Evolutionary conservation across 2,888 invertebrate genomes (phyloP).

Genomic region (Pristionchus fissidentatus): DNA sequence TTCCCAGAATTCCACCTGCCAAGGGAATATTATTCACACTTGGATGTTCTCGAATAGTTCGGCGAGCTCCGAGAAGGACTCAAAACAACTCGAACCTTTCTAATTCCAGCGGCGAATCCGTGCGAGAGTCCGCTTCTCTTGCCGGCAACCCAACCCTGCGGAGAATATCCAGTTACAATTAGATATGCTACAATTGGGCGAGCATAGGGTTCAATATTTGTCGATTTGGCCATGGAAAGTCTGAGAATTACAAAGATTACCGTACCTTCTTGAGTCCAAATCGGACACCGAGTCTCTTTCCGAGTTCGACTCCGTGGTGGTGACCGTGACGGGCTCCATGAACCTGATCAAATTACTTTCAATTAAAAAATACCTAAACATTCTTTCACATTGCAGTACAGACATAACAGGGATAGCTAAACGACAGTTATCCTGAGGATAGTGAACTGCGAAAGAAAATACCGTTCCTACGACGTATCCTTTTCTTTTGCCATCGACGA

Average conservation of each 20-base stretch:
- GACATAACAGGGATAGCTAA: no score
- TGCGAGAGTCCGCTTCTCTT: constrained; percentile 8
- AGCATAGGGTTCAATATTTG: not conserved
- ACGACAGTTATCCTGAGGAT: no score
- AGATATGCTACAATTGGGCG: not conserved
- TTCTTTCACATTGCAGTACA: no score
- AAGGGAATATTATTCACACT: no score
- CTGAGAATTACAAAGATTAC: not conserved
- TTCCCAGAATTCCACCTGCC: no score
- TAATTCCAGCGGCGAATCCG: not conserved
- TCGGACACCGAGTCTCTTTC: not conserved
- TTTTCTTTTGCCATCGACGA: constrained; percentile 25
- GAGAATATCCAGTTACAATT: not conserved
- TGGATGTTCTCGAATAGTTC: not conserved
- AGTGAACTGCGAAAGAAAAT: not conserved
- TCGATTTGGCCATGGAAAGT: not conserved
- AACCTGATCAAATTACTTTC: not conserved
- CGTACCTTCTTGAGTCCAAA: constrained; percentile 20
- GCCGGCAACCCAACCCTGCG: not conserved
- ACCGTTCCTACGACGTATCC: constrained; percentile 10
- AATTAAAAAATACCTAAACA: no score
- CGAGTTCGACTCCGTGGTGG: not conserved
- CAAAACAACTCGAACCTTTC: not conserved
- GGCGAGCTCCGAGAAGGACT: not conserved
- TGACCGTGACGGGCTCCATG: constrained; percentile 23